phyloP scores from a whole-genome alignment of 2,797 vertebrate genomes.

The Phylloscopus collybita region DNA sequence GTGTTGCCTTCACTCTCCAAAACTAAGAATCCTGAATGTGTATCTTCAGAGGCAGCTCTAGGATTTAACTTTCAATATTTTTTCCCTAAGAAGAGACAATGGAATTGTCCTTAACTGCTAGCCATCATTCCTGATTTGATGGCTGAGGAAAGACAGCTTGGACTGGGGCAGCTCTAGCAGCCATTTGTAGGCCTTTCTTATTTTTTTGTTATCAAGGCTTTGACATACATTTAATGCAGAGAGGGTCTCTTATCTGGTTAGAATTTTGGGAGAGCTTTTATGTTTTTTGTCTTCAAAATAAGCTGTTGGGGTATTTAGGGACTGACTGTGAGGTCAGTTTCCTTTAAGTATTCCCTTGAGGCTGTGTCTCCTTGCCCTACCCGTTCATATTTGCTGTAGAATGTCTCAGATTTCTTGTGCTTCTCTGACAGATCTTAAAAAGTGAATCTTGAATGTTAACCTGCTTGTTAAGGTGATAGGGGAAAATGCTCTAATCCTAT shows the following conservation, averaged over 20 bases:
- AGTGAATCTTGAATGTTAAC: not conserved
- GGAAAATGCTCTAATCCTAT: not conserved
- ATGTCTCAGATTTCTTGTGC: not conserved
- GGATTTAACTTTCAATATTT: not conserved
- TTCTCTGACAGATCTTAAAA: not conserved
- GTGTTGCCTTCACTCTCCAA: not conserved
- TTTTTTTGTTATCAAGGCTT: not conserved
- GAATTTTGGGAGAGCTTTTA: not conserved
- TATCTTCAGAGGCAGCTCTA: not conserved
- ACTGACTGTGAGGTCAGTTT: not conserved
- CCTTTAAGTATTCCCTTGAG: not conserved
- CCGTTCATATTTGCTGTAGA: not conserved
- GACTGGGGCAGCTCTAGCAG: not conserved
- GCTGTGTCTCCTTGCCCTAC: not conserved
- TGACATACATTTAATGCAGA: not conserved
- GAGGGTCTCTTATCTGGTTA: not conserved
- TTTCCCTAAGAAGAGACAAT: not conserved
- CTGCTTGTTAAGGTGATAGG: not conserved
- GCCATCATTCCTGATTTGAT: not conserved
- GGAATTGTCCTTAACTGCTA: not conserved
- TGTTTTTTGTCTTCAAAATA: not conserved
- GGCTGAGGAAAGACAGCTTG: not conserved
- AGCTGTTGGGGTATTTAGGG: not conserved
- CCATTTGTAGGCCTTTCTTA: not conserved
- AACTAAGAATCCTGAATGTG: not conserved